Conservation (phyloP, 2,888 invertebrate genomes). For the Eupeodes luniger region DNA sequence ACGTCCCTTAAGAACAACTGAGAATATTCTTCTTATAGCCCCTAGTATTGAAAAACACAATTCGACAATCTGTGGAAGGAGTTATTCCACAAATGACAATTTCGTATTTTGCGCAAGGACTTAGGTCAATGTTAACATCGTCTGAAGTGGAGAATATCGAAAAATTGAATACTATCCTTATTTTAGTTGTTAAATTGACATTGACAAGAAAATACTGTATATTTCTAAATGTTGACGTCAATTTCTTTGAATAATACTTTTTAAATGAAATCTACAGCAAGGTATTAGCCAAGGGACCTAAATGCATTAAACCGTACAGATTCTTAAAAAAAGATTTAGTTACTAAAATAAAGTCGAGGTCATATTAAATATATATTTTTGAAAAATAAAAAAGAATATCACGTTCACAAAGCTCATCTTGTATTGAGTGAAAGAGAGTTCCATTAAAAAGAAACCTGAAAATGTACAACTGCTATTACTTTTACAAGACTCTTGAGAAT, state of each 20-base stretch:
- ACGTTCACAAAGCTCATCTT: conserved; percentile 5
- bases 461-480: conserved; percentile 36
- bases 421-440: conserved; percentile 1
- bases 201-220: no score
- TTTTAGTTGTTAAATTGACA: no score
- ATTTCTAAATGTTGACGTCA: background rate
- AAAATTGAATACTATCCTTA: no score
- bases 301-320: background rate
- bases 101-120: no score
- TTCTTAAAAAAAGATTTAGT: background rate
- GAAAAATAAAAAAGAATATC: background rate
- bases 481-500: conserved; percentile 25
- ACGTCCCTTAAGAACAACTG: no score
- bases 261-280: background rate
- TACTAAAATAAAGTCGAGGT: background rate
- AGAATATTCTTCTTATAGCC: no score
- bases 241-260: background rate
- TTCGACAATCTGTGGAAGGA: no score
- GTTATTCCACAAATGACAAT: no score
- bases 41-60: no score
- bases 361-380: background rate
- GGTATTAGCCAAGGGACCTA: background rate
- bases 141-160: no score
- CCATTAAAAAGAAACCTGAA: conserved; percentile 6
- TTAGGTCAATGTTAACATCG: no score